Conservation (phyloP, 1,140 invertebrate genomes). For the Helicoverpa zea region DNA sequence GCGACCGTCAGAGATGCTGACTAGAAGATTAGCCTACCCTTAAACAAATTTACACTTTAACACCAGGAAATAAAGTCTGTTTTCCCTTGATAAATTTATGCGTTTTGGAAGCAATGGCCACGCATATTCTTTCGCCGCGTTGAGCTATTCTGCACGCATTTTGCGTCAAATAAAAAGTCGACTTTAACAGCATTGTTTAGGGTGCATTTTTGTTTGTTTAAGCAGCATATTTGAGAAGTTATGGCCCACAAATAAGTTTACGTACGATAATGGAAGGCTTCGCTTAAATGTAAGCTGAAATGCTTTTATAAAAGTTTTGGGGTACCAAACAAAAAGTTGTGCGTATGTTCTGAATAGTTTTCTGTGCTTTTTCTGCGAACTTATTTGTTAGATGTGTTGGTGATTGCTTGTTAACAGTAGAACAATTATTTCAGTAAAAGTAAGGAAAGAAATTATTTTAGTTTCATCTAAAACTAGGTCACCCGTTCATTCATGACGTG, state of each 20-base stretch:
- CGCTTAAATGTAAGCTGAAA: constrained; percentile 59
- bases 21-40: constrained; percentile 70
- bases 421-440: constrained; percentile 7
- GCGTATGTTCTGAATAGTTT: constrained; percentile 46
- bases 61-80: constrained; percentile 40
- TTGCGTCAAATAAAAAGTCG: constrained; percentile 54
- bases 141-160: constrained; percentile 66
- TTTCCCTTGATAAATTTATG: constrained; percentile 49
- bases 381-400: constrained; percentile 30
- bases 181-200: constrained; percentile 54
- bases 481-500: too few species aligned
- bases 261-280: constrained; percentile 60
- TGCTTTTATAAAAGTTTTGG: constrained; percentile 54
- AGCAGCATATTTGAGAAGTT: constrained; percentile 56
- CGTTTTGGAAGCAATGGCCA: constrained; percentile 54
- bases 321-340: constrained; percentile 50
- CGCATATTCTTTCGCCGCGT: constrained; percentile 65
- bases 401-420: neutral
- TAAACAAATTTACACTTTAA: constrained; percentile 52
- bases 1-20: constrained; percentile 72
- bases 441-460: neutral
- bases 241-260: constrained; percentile 66
- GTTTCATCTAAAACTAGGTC: neutral
- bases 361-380: constrained; percentile 14
- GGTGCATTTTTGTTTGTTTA: constrained; percentile 46